These are phyloP conservation scores for Chrysocyon brachyurus DNA, from an alignment of 2,797 vertebrate species.

Conservation along the genomic window DNA sequence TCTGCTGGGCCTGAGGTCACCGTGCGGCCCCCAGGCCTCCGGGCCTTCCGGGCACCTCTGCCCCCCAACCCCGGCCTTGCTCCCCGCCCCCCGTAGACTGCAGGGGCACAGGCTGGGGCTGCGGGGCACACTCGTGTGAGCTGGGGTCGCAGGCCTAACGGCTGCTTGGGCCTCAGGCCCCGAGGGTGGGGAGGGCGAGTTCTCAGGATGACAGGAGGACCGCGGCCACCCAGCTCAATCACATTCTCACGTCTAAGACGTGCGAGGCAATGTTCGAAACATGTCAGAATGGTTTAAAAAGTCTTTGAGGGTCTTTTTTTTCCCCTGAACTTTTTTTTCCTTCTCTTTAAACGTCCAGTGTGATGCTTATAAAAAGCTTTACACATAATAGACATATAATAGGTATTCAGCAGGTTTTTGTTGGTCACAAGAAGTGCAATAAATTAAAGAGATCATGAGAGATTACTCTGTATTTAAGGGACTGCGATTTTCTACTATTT, in stretches of 20 bases:
- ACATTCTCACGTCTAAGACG: conserved; percentile 31
- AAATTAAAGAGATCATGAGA: conserved; percentile 63
- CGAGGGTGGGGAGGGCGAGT: too few species aligned
- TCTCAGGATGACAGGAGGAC: too few species aligned
- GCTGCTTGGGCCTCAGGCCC: too few species aligned
- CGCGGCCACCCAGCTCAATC: too few species aligned
- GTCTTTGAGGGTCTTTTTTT: neutral
- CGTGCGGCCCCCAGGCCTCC: too few species aligned
- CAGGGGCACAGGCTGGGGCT: too few species aligned
- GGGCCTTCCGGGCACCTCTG: too few species aligned
- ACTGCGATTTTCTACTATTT: conserved; percentile 69
- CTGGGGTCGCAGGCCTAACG: too few species aligned
- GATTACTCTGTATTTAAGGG: conserved; percentile 22
- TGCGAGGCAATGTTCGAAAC: conserved; percentile 21
- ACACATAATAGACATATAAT: neutral
- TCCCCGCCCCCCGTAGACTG: too few species aligned
- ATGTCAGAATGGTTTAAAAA: conserved; percentile 4
- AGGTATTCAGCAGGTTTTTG: conserved; percentile 38
- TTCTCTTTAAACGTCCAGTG: conserved; percentile 57
- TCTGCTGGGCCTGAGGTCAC: too few species aligned
- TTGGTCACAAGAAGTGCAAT: conserved; percentile 43
- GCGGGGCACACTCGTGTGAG: too few species aligned
- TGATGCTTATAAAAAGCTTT: conserved; percentile 43
- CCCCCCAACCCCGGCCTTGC: too few species aligned
- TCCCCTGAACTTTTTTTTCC: neutral